Evolutionary conservation across 2,113 vertebrate genomes (phyloP).

Genomic region (Tursiops truncatus): DNA sequence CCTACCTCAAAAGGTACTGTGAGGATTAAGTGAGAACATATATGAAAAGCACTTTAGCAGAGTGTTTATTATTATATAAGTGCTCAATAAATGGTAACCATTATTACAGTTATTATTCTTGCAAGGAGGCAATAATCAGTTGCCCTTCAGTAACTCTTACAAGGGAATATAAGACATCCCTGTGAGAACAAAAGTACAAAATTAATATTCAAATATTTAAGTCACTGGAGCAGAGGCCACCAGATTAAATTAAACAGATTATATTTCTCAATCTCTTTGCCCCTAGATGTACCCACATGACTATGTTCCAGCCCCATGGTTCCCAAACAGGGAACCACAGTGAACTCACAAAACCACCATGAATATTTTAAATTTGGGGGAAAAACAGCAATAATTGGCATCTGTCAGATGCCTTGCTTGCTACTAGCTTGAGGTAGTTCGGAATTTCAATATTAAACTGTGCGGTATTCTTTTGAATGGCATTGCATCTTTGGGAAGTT

Average conservation of each 20-base stretch:
- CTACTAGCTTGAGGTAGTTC: neutral
- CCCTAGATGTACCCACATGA: neutral
- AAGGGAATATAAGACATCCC: neutral
- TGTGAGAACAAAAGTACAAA: neutral
- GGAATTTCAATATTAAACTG: neutral
- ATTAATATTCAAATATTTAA: constrained; percentile 36
- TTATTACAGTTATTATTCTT: neutral
- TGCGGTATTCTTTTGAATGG: neutral
- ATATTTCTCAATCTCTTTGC: neutral
- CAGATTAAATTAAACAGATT: neutral
- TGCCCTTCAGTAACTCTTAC: neutral
- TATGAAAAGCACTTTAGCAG: neutral
- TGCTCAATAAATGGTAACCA: neutral
- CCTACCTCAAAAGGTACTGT: neutral
- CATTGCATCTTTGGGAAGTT: neutral
- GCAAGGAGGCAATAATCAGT: neutral
- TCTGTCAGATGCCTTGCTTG: neutral
- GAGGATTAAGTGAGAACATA: neutral
- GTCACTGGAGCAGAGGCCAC: neutral
- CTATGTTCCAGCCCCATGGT: neutral
- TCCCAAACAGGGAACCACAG: neutral
- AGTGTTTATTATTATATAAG: neutral
- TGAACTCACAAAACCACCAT: neutral
- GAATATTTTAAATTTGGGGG: neutral
- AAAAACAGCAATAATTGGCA: neutral